These are phyloP conservation scores for Pocillopora meandrina DNA, from an alignment of 92 coral and sea anemone genomes.

Conservation along the genomic window DNA sequence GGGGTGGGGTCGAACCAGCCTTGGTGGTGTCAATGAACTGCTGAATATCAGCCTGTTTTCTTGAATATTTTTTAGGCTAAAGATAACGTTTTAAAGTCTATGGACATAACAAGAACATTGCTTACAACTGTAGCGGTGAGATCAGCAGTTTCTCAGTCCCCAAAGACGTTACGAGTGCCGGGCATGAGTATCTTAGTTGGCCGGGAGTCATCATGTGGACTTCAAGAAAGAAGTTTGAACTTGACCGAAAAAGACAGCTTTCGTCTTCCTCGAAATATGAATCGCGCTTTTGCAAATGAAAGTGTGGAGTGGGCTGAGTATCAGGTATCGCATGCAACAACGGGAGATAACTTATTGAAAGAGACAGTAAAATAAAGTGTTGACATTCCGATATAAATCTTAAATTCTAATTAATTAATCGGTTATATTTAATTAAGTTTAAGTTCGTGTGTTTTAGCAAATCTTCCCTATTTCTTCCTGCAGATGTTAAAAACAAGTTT, in stretches of 20 bases:
- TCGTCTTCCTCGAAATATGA: slow-evolving; percentile 19
- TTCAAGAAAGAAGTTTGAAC: slow-evolving; percentile 8
- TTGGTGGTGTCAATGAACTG: too few relatives aligned
- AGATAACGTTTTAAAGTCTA: slow-evolving; percentile 7
- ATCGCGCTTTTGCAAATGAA: neutral
- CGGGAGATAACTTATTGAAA: too few relatives aligned
- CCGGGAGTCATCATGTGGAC: slow-evolving; percentile 24
- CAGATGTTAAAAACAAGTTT: slow-evolving; percentile 31
- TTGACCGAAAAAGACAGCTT: neutral
- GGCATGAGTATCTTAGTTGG: slow-evolving; percentile 17
- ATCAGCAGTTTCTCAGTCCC: slow-evolving; percentile 27
- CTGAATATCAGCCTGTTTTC: too few relatives aligned
- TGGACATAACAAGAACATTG: neutral
- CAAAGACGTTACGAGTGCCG: slow-evolving; percentile 1
- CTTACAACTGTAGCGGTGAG: slow-evolving; percentile 4
- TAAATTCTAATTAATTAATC: too few relatives aligned
- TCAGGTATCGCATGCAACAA: neutral
- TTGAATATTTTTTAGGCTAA: slow-evolving; percentile 2
- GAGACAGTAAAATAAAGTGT: too few relatives aligned
- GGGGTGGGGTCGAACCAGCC: too few relatives aligned
- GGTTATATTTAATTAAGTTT: too few relatives aligned
- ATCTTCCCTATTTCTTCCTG: neutral
- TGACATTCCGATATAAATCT: too few relatives aligned
- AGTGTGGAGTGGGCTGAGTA: slow-evolving; percentile 2
- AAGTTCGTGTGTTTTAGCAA: neutral